Percentiles rank a stretch among this genome's conserved stretches.
phyloP scores from a whole-genome alignment of 2,797 vertebrate species.

The Tauraco hartlaubi region DNA sequence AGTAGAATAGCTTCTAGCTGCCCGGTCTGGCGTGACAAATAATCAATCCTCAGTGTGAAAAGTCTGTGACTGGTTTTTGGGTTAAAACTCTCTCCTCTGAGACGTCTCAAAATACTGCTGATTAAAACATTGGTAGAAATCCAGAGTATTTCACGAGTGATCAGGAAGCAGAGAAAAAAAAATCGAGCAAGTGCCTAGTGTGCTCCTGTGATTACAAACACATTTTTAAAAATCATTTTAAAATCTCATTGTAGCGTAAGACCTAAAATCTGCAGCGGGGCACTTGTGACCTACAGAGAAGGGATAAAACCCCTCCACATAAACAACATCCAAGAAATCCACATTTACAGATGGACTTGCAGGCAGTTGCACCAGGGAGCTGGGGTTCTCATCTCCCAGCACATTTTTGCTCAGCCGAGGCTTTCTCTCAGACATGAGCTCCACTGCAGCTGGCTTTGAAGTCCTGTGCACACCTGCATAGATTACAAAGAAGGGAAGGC shows the following conservation, averaged over 20 bases:
- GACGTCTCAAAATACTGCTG: not conserved
- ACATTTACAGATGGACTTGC: not conserved
- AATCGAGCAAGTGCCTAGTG: not conserved
- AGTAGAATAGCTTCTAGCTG: not conserved
- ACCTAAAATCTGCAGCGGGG: not conserved
- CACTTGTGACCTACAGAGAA: not conserved
- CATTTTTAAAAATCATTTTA: not conserved
- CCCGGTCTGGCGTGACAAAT: not conserved
- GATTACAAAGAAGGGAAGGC: conserved; percentile 73
- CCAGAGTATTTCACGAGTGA: not conserved
- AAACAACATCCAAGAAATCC: not conserved
- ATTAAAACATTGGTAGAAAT: not conserved
- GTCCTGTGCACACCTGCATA: conserved; percentile 79
- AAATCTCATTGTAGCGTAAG: not conserved
- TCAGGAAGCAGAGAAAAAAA: not conserved
- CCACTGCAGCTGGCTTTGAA: conserved; percentile 75
- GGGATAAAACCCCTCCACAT: not conserved
- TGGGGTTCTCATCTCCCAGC: not conserved
- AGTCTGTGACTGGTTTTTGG: not conserved
- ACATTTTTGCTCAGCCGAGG: conserved; percentile 8
- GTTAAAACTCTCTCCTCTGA: not conserved
- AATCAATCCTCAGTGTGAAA: not conserved
- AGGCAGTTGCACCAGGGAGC: not conserved
- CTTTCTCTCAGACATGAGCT: conserved; percentile 50
- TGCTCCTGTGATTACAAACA: not conserved